These are phyloP conservation scores for Bujurquina vittata DNA, from an alignment of 2,113 vertebrate genomes.

Conservation along the genomic window DNA sequence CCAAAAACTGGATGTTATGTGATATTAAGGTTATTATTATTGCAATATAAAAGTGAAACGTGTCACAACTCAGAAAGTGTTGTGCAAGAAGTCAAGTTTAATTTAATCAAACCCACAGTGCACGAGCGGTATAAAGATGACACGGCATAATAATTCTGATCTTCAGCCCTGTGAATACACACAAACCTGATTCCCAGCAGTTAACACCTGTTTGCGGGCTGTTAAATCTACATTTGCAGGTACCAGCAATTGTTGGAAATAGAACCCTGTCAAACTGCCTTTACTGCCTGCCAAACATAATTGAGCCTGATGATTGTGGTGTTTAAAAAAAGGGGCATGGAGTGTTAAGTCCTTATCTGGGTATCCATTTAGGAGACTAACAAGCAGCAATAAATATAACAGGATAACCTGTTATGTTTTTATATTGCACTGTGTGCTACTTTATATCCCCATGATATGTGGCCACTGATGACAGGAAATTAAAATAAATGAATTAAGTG, in stretches of 20 bases:
- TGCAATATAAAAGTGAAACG: too few species aligned
- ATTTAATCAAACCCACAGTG: not conserved
- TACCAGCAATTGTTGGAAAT: not conserved
- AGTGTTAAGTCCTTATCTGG: not conserved
- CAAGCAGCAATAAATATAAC: not conserved
- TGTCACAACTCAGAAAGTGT: too few species aligned
- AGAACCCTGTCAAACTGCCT: not conserved
- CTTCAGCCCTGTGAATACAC: not conserved
- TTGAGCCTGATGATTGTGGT: not conserved
- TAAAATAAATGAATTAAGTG: conserved; percentile 7
- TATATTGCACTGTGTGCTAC: not conserved
- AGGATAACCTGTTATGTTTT: not conserved
- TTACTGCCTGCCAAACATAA: not conserved
- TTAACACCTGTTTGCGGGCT: too few species aligned
- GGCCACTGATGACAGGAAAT: not conserved
- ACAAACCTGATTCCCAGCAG: not conserved
- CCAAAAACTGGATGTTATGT: not conserved
- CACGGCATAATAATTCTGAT: not conserved
- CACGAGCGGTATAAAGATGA: not conserved
- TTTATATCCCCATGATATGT: not conserved
- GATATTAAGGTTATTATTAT: not conserved
- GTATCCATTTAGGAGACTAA: not conserved
- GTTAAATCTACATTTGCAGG: not conserved
- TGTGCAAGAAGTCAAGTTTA: not conserved
- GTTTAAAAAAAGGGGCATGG: not conserved